Evolutionary conservation across 2,888 invertebrate species (phyloP).

Genomic region (Linnaemya tessellans): DNA sequence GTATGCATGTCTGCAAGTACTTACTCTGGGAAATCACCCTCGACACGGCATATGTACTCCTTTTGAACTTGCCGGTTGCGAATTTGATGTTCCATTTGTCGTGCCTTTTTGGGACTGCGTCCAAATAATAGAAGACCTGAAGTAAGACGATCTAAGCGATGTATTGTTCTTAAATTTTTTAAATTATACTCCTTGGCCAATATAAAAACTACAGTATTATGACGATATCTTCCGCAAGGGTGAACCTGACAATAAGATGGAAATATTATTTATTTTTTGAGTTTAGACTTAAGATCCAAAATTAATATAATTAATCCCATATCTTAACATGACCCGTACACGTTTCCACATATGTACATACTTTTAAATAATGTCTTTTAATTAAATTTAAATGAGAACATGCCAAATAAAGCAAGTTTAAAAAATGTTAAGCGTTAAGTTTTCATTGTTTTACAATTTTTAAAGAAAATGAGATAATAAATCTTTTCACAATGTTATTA

Average conservation of each 20-base stretch:
- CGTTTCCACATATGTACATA: too few species aligned
- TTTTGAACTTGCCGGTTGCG: conserved; percentile 95
- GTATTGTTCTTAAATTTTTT: conserved; percentile 96
- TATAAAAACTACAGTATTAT: conserved; percentile 98
- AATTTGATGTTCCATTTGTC: conserved; percentile 98
- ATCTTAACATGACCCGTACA: neutral
- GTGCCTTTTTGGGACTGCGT: conserved; percentile 95
- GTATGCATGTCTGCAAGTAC: conserved; percentile 75
- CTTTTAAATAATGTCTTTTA: too few species aligned
- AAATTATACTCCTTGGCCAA: conserved; percentile 97
- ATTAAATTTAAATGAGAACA: too few species aligned
- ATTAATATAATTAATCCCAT: neutral
- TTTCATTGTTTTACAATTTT: too few species aligned
- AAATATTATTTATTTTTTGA: neutral
- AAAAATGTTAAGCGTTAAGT: too few species aligned
- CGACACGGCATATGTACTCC: conserved; percentile 97
- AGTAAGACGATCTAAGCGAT: conserved; percentile 97
- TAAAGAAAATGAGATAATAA: too few species aligned
- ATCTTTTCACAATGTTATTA: too few species aligned
- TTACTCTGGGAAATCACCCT: conserved; percentile 96
- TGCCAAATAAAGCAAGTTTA: too few species aligned
- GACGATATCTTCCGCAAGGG: conserved; percentile 98
- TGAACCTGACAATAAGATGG: conserved; percentile 88
- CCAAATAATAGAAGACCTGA: conserved; percentile 96
- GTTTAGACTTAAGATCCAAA: neutral